These are phyloP conservation scores for Planococcus citri DNA, from an alignment of 1,140 invertebrate species.

Conservation along the genomic window DNA sequence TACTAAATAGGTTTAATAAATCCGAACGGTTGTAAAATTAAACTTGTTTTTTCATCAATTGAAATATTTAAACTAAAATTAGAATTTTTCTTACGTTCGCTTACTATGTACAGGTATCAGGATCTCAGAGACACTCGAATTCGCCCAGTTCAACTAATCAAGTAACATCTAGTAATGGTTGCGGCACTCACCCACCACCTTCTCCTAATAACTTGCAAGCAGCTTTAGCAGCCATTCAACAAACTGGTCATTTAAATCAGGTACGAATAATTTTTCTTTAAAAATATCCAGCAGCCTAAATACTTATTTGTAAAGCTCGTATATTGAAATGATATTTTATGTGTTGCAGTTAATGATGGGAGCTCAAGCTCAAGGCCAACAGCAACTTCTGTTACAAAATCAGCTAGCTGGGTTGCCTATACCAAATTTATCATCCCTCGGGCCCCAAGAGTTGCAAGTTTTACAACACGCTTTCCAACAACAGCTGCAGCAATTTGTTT, in stretches of 20 bases:
- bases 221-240: constrained; percentile 10
- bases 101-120: not conserved
- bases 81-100: too few species aligned
- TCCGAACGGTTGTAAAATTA: too few species aligned
- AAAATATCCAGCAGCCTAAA: too few species aligned
- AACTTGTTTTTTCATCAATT: too few species aligned
- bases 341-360: not conserved
- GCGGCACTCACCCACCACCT: not conserved
- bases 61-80: too few species aligned
- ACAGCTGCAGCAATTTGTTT: constrained; percentile 57
- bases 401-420: not conserved
- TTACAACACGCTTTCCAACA: constrained; percentile 39
- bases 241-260: not conserved
- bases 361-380: not conserved
- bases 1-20: too few species aligned
- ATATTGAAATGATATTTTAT: not conserved
- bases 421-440: constrained; percentile 12
- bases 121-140: constrained; percentile 14
- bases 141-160: constrained; percentile 13
- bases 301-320: too few species aligned
- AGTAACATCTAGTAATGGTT: not conserved
- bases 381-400: not conserved
- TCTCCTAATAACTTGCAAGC: not conserved
- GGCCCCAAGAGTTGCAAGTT: constrained; percentile 3
- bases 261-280: not conserved